Base-by-base conservation (phyloP, 2,888 invertebrate genomes). In the Eristalis tenax region DNA sequence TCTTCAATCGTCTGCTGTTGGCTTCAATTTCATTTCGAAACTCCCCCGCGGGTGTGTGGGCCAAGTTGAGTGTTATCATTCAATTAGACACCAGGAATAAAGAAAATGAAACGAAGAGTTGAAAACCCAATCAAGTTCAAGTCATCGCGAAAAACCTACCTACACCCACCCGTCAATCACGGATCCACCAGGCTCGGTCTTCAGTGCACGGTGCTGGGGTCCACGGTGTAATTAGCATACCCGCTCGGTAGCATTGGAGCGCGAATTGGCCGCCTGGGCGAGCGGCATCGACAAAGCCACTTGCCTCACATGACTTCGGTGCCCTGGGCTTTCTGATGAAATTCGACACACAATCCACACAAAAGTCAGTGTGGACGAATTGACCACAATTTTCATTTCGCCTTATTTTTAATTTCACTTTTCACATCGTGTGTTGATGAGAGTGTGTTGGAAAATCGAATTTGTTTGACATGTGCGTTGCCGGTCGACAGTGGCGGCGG, bases 151-250 rank as follows among this genome's bases (percentile, higher is more conserved):
- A 71, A 40, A 70, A 70, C 66, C 82, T 69, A 70, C 66, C 82
- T 69, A 68, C 50, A 69, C 23, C 74, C 74, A 70, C 50, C 22
- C 40, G 77, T 82, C 65, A 57, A 56, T 75, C 38, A 40, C 73
- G 63, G 26, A 32, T 50, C 50, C 50, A 56, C 61, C 15, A 8
- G n/a, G 28, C n/a, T 28, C 4, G n/a, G 63, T 63, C 26, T 32
- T 5, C 26, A 4, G 26, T 26, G 26, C 28, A 5, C 28, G 61
- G 26, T 28, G 68, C 13, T n/a, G 22, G n/a, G 26, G 28, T 65
- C 50, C 32, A 68, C 28, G 23, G 74, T 64, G 57, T 71, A 66
- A 83, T 86, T 83, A 86, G 71, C 83, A 83, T 83, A 83, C 75
- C 57, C 83, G 71, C 75, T 23, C 23, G 63, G 74, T 75, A 75